Base-by-base conservation (phyloP, 2,888 invertebrate species). In the Colostygia pectinataria region DNA sequence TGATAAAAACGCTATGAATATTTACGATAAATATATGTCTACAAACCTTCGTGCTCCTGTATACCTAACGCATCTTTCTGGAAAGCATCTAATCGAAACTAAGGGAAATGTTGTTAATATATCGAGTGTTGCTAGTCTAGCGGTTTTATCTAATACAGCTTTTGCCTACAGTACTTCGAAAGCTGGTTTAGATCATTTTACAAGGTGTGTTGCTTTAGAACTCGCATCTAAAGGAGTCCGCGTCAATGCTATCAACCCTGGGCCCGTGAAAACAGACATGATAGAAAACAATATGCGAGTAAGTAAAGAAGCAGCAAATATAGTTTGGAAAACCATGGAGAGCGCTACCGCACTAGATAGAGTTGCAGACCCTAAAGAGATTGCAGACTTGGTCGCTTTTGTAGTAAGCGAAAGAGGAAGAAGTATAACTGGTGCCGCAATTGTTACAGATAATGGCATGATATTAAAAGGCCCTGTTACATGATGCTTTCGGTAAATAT, bases 241-340 rank as follows among this genome's bases (percentile, higher is more conserved):
- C 37, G 96, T 95, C 0, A 97, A 97, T 79, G 90, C 93, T 34
- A 95, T 97, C 0, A 96, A 96, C 80, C 98, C 97, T 8, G 97
- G 97, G 7, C 97, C 97, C 0, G 93, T 95, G 1, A 71, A 93
- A 4, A 68, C 73, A 8, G 63, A 66, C 18, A 58, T 71, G 14
- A 14, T 63, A 1, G 53, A 46, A 10, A 59, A 50, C 18, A n/a
- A n/a, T n/a, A 27, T 13, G 14, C 15, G 20, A 24, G n/a, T 53
- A 2, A 12, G 20, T n/a, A 33, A 96, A 13, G 25, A 10, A 2
- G 23, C 51, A 3, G 7, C 44, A 18, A 41, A 27, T 14, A 20
- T 18, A 2, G 20, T 61, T 18, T 97, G 82, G 61, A 95, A 96
- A 61, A 92, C 92, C 41, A 90, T 92, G 4, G 94, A 94, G 72